phyloP scores from a whole-genome alignment of 2,888 invertebrate species.

The Campopleginae sp. region DNA sequence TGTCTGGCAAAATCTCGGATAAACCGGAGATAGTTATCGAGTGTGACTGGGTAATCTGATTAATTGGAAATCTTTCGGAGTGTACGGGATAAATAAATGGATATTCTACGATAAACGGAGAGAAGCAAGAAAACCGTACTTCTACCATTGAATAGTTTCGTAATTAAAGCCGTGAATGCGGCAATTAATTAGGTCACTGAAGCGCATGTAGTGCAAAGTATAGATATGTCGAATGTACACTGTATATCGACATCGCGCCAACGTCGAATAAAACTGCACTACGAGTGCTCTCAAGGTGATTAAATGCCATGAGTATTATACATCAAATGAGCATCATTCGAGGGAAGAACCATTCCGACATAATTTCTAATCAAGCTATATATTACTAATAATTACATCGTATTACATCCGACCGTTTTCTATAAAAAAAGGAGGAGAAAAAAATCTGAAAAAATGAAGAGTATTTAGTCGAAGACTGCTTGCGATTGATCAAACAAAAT shows the following conservation, averaged over 20 bases:
- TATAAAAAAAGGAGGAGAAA: background rate
- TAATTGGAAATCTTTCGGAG: slow-evolving; percentile 49
- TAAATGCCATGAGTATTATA: slow-evolving; percentile 40
- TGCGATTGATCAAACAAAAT: background rate
- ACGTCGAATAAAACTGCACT: slow-evolving; percentile 34
- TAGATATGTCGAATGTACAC: background rate
- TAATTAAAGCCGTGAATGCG: slow-evolving; percentile 60
- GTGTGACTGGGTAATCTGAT: slow-evolving; percentile 47
- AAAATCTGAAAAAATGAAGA: background rate
- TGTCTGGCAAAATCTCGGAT: slow-evolving; percentile 19
- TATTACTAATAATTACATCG: slow-evolving; percentile 20
- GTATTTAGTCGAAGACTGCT: background rate
- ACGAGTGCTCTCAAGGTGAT: slow-evolving; percentile 55
- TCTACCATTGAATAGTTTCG: slow-evolving; percentile 60
- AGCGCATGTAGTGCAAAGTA: slow-evolving; percentile 27
- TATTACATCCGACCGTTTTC: background rate
- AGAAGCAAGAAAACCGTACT: slow-evolving; percentile 41
- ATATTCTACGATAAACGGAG: slow-evolving; percentile 40
- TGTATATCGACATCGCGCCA: slow-evolving; percentile 31
- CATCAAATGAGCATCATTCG: slow-evolving; percentile 39
- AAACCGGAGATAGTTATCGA: slow-evolving; percentile 3
- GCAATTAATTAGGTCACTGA: slow-evolving; percentile 67
- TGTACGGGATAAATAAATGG: slow-evolving; percentile 40
- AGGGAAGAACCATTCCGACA: slow-evolving; percentile 29
- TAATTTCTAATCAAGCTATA: slow-evolving; percentile 29